Conservation (phyloP, 2,888 invertebrate species). For the Bellardia pandia region DNA sequence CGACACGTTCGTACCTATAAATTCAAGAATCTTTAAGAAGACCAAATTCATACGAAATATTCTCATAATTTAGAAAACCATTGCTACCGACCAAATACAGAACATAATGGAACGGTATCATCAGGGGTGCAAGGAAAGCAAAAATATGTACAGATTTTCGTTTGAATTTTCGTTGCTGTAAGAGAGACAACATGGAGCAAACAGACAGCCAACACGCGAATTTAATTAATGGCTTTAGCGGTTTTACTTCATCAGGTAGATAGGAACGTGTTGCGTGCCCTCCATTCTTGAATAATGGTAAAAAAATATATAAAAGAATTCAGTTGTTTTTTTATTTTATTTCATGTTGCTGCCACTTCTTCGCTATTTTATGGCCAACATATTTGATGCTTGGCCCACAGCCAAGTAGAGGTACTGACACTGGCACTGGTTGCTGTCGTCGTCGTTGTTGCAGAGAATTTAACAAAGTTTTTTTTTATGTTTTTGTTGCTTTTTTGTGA, state of each 20-base stretch:
- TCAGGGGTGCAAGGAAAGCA: not conserved
- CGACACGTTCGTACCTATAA: not conserved
- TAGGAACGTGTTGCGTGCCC: constrained; percentile 54
- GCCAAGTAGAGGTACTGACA: constrained; percentile 44
- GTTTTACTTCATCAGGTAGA: constrained; percentile 55
- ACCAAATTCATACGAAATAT: constrained; percentile 14
- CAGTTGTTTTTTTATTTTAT: constrained; percentile 26
- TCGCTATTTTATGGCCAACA: constrained; percentile 43
- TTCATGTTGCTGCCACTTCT: constrained; percentile 5
- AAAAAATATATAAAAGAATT: constrained; percentile 26
- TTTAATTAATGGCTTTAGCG: constrained; percentile 70
- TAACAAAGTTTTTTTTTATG: constrained; percentile 34
- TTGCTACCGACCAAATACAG: constrained; percentile 7
- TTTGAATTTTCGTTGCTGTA: constrained; percentile 25
- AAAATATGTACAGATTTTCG: not conserved
- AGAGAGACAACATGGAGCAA: constrained; percentile 25
- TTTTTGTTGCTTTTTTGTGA: constrained; percentile 29
- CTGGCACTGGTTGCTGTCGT: constrained; percentile 41
- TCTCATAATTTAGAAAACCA: not conserved
- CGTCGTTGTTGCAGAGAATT: constrained; percentile 6
- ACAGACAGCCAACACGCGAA: constrained; percentile 68
- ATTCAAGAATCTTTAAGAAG: not conserved
- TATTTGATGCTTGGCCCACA: constrained; percentile 55
- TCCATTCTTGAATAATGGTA: constrained; percentile 55
- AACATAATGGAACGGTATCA: not conserved